phyloP scores from a whole-genome alignment of 2,797 vertebrate species.

The Sebastes dallii region DNA sequence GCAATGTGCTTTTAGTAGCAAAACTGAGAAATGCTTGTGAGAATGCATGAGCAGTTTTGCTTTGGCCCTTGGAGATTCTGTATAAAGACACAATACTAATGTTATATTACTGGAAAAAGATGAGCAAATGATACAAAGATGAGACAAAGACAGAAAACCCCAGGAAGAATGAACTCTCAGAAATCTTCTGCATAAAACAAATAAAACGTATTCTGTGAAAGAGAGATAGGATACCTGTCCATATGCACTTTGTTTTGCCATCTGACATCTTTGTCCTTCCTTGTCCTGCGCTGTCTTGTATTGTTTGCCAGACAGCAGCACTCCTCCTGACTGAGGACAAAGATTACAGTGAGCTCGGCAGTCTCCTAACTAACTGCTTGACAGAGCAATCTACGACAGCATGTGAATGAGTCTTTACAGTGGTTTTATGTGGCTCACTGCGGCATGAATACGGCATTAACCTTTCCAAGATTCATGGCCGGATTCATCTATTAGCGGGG shows the following conservation, averaged over 20 bases:
- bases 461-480: not conserved
- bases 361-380: not conserved
- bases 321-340: not conserved
- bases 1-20: slow-evolving; percentile 1
- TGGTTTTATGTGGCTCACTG: slow-evolving; percentile 1
- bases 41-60: not conserved
- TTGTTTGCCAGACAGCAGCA: not conserved
- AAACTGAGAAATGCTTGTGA: not conserved
- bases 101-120: not conserved
- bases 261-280: not conserved
- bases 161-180: not conserved
- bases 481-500: not conserved
- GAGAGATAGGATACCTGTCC: not conserved
- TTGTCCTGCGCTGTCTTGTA: not conserved
- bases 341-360: not conserved
- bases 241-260: not conserved
- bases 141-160: not conserved
- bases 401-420: not conserved
- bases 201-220: not conserved
- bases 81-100: not conserved
- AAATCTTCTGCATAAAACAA: not conserved
- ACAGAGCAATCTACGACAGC: not conserved
- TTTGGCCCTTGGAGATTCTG: not conserved
- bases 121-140: not conserved
- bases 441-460: slow-evolving; percentile 7